phyloP scores from a whole-genome alignment of 2,113 vertebrate species.

The Equus przewalskii region DNA sequence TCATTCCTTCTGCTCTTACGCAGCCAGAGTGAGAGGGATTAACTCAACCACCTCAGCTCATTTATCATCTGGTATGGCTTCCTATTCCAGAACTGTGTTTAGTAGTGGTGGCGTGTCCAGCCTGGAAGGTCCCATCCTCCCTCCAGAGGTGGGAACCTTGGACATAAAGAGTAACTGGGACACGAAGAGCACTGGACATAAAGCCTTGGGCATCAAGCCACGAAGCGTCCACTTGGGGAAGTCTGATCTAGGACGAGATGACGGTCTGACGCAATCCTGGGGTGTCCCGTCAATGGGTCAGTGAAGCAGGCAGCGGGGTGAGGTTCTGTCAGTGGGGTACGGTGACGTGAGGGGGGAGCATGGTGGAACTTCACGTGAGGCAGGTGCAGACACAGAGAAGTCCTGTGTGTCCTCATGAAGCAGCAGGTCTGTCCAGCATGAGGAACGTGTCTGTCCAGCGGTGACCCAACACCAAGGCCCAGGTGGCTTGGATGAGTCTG shows the following conservation, averaged over 20 bases:
- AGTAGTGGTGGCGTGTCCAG: too few species aligned
- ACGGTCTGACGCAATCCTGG: too few species aligned
- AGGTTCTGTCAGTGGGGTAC: neutral
- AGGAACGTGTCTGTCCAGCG: neutral
- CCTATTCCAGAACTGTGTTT: too few species aligned
- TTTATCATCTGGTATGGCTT: too few species aligned
- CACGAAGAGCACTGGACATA: too few species aligned
- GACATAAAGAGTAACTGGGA: too few species aligned
- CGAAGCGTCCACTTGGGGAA: neutral
- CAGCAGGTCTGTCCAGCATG: neutral
- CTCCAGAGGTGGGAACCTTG: too few species aligned
- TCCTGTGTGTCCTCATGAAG: neutral
- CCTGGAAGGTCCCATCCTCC: too few species aligned
- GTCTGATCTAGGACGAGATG: neutral
- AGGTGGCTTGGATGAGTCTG: neutral
- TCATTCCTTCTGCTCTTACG: too few species aligned
- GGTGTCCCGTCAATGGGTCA: neutral
- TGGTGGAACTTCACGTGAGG: neutral
- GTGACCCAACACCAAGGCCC: neutral
- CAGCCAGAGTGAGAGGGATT: too few species aligned
- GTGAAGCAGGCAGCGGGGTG: neutral
- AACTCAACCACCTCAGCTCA: too few species aligned
- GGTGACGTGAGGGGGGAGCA: neutral
- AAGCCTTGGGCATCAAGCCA: neutral
- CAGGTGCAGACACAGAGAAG: neutral